A percentile compares a stretch with the other conserved stretches of the same genome.
Evolutionary conservation across 1,140 invertebrate genomes (phyloP).

Genomic region (Drosophila grimshawi): DNA sequence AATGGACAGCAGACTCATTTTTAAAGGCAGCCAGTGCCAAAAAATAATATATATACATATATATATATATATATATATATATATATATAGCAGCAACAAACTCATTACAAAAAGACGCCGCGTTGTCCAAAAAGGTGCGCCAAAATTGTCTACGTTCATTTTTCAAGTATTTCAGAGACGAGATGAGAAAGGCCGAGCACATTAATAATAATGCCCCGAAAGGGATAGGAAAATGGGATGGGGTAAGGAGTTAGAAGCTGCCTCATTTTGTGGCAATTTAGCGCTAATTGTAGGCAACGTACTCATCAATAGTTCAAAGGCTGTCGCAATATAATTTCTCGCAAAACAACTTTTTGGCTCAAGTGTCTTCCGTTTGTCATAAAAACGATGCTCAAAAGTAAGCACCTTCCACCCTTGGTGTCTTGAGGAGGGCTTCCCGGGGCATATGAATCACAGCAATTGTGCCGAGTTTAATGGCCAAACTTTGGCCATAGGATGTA

Average conservation of each 20-base stretch:
- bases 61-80: no score
- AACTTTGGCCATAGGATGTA: conserved; percentile 74
- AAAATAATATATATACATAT: conserved; percentile 2
- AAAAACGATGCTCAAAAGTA: conserved; percentile 45
- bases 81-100: conserved; percentile 42
- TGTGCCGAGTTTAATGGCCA: conserved; percentile 73
- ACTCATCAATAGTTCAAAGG: conserved; percentile 81
- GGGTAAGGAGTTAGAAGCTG: conserved; percentile 15
- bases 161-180: conserved; percentile 63
- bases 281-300: conserved; percentile 72
- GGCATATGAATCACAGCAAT: conserved; percentile 81
- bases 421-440: conserved; percentile 2
- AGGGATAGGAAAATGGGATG: not conserved
- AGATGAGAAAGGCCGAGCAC: conserved; percentile 55
- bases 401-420: conserved; percentile 3
- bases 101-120: conserved; percentile 54
- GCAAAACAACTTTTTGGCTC: conserved; percentile 59
- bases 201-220: conserved; percentile 68
- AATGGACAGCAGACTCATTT: conserved; percentile 36
- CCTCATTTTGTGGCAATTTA: conserved; percentile 22
- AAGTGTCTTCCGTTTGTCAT: conserved; percentile 79
- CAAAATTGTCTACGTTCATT: conserved; percentile 59
- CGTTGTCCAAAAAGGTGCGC: conserved; percentile 56
- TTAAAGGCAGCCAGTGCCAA: conserved; percentile 37
- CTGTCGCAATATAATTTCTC: conserved; percentile 39